Evolutionary conservation across 2,113 vertebrate genomes (phyloP).

Genomic region (Balaeniceps rex): DNA sequence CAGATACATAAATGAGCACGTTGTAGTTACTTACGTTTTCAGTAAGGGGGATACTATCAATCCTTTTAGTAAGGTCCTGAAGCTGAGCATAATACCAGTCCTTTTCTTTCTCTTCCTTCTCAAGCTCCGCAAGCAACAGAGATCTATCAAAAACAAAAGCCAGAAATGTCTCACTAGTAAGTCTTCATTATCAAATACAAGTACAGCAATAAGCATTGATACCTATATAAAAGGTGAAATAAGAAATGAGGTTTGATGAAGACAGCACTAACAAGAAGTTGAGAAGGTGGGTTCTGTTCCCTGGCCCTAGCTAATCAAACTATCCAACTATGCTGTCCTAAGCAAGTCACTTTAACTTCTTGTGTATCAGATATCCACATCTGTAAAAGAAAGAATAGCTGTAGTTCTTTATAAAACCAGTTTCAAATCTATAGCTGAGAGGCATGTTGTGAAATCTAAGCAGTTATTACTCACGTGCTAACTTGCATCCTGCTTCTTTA

Average conservation of each 20-base stretch:
- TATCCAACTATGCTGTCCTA: background rate
- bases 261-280: background rate
- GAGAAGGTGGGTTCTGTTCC: background rate
- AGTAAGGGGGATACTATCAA: slow-evolving; percentile 89
- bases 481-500: background rate
- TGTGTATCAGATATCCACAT: background rate
- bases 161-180: background rate
- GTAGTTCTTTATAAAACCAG: background rate
- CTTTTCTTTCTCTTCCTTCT: slow-evolving; percentile 95
- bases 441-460: background rate
- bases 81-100: slow-evolving; percentile 95
- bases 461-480: background rate
- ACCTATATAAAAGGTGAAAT: background rate
- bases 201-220: background rate
- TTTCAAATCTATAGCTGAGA: background rate
- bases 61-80: slow-evolving; percentile 92
- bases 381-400: background rate
- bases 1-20: background rate
- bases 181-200: background rate
- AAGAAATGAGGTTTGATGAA: background rate
- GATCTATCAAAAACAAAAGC: slow-evolving; percentile 67
- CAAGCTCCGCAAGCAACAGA: slow-evolving; percentile 88
- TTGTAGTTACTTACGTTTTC: slow-evolving; percentile 77
- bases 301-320: background rate
- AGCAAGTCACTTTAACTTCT: background rate